phyloP scores from a whole-genome alignment of 2,888 invertebrate genomes.

The Eupithecia exiguata region DNA sequence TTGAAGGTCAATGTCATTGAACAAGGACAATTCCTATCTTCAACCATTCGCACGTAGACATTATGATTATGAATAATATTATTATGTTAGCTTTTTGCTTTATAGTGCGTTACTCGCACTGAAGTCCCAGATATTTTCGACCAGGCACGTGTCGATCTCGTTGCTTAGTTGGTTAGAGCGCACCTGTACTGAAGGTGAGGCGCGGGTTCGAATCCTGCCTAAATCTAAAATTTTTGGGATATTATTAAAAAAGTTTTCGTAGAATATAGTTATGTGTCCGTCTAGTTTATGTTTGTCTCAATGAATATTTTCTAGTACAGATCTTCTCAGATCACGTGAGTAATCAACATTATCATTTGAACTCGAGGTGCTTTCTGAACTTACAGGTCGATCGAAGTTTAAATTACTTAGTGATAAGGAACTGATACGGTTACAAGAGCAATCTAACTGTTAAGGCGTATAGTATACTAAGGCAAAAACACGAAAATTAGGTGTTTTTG shows the following conservation, averaged over 20 bases:
- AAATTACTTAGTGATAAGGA: not conserved
- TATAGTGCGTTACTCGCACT: too few relatives aligned
- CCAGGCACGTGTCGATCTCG: too few relatives aligned
- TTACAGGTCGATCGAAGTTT: constrained; percentile 29
- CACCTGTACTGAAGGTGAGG: too few relatives aligned
- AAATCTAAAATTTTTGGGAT: too few relatives aligned
- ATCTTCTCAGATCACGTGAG: constrained; percentile 15
- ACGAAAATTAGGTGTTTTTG: too few relatives aligned
- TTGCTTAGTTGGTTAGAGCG: too few relatives aligned
- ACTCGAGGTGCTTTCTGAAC: constrained; percentile 18
- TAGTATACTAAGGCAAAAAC: too few relatives aligned
- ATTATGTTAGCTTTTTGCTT: too few relatives aligned
- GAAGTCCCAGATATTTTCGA: too few relatives aligned
- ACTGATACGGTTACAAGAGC: not conserved
- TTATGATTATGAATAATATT: too few relatives aligned
- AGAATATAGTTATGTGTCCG: not conserved
- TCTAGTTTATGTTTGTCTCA: not conserved
- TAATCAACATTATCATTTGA: constrained; percentile 26
- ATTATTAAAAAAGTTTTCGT: too few relatives aligned
- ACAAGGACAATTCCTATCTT: not conserved
- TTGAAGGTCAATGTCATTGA: not conserved
- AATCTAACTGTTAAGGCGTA: not conserved
- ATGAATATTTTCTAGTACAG: constrained; percentile 9
- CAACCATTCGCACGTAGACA: not conserved
- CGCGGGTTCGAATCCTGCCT: too few relatives aligned